Conservation (phyloP, 2,888 invertebrate species). For the Drosophila bunnanda region DNA sequence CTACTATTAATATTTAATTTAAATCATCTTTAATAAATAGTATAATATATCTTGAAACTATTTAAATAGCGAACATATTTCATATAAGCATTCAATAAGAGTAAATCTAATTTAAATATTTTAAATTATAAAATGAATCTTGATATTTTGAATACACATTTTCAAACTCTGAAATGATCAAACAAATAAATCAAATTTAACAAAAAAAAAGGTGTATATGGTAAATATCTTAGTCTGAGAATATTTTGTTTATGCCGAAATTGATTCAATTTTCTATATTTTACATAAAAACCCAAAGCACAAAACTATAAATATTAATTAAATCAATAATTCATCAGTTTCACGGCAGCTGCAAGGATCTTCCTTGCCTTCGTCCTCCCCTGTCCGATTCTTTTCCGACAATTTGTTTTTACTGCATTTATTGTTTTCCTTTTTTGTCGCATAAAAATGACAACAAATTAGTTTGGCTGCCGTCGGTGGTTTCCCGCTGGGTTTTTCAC, state of each 20-base stretch:
- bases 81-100: too few species aligned
- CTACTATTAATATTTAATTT: too few species aligned
- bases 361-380: slow-evolving; percentile 3
- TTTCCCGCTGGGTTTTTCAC: slow-evolving; percentile 80
- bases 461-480: slow-evolving; percentile 74
- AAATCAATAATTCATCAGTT: slow-evolving; percentile 34
- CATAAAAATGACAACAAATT: slow-evolving; percentile 81
- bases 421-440: slow-evolving; percentile 79
- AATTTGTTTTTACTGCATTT: slow-evolving; percentile 55
- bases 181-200: neutral
- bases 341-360: slow-evolving; percentile 64
- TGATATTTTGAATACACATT: too few species aligned
- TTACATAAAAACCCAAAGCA: neutral
- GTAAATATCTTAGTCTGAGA: neutral
- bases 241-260: neutral
- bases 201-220: neutral
- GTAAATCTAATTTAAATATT: too few species aligned
- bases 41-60: too few species aligned
- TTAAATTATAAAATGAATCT: too few species aligned
- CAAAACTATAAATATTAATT: slow-evolving; percentile 13
- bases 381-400: slow-evolving; percentile 7
- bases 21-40: too few species aligned
- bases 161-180: too few species aligned
- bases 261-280: neutral
- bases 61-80: too few species aligned